phyloP scores from a whole-genome alignment of 2,888 invertebrate species.

The Trissolcus brochymenae region DNA sequence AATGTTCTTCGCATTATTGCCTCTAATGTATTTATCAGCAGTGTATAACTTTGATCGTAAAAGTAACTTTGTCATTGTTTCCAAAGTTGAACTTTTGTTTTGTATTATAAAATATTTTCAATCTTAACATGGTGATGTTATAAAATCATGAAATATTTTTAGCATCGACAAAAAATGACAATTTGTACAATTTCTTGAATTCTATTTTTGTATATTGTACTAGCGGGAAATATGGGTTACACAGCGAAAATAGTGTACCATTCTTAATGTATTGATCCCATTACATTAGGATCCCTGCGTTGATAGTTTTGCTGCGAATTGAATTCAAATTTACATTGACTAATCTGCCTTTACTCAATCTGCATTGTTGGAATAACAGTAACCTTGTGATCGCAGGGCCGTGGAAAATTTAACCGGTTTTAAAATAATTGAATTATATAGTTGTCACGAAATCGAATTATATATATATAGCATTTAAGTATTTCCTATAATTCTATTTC shows the following conservation, averaged over 20 bases:
- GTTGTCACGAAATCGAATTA: too few relatives aligned
- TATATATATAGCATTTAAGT: too few relatives aligned
- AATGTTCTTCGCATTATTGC: slow-evolving; percentile 19
- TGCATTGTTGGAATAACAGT: too few relatives aligned
- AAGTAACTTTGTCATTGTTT: slow-evolving; percentile 3
- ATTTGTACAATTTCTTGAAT: slow-evolving; percentile 48
- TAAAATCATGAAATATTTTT: slow-evolving; percentile 47
- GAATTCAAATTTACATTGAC: slow-evolving; percentile 11
- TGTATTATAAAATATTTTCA: neutral
- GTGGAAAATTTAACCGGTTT: too few relatives aligned
- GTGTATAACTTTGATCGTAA: slow-evolving; percentile 7
- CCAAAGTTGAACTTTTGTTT: slow-evolving; percentile 24
- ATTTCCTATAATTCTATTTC: too few relatives aligned
- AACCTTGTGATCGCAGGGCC: too few relatives aligned
- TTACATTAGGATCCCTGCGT: slow-evolving; percentile 10
- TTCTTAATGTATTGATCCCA: slow-evolving; percentile 2
- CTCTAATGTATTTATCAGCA: slow-evolving; percentile 34
- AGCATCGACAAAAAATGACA: slow-evolving; percentile 31
- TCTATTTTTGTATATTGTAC: slow-evolving; percentile 51
- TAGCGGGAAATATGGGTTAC: slow-evolving; percentile 16
- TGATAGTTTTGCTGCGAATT: neutral
- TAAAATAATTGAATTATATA: too few relatives aligned
- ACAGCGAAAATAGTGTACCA: slow-evolving; percentile 9
- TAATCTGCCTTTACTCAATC: neutral
- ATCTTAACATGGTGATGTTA: neutral